Base-by-base conservation (phyloP, 2,113 vertebrate species). In the Tor tambroides region DNA sequence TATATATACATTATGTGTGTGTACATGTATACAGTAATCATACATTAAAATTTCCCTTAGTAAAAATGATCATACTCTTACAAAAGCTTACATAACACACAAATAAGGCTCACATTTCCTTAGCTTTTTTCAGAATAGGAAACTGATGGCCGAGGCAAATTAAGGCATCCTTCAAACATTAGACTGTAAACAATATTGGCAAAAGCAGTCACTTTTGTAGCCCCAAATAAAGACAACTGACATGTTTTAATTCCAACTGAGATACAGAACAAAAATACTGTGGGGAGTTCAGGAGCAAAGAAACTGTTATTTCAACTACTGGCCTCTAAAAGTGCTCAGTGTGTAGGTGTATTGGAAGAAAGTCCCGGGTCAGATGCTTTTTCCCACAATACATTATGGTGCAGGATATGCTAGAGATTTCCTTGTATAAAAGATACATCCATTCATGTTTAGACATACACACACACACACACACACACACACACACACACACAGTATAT, bases 211-310 rank as follows among this genome's bases (percentile, higher is more conserved):
- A 14, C 86, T 86, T 91, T 93, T 91, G 91, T 91, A 19, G 90
- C 74, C 91, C 88, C 89, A 90, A 92, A 93, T 90, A 91, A 92
- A 91, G 80, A 80, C 82, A 91, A 90, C 91, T 91, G 87, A 92
- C 89, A 89, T 80, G 86, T 91, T 87, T 89, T 91, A 86, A 91
- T 90, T 81, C 67, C 59, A 65, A 41, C 35, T 26, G 23, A 43
- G 56, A 43, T n/a, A 65, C 0, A 43, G n/a, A 81, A 85, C 89
- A 90, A 88, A 88, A 90, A 88, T 85, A 90, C 59, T 10, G 59
- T 28, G 1, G 17, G 59, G 85, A 90, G 89, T 90, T 79, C 87
- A 80, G 80, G 85, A 26, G 49, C 19, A 72, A 41, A 41, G 56
- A 43, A 78, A 38, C 56, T 59, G 38, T 65, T 6, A 72, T 51